Percentiles rank a stretch among this genome's conserved stretches.
These are phyloP conservation scores for Parambassis ranga DNA, from an alignment of 2,797 vertebrate species.

Conservation along the genomic window DNA sequence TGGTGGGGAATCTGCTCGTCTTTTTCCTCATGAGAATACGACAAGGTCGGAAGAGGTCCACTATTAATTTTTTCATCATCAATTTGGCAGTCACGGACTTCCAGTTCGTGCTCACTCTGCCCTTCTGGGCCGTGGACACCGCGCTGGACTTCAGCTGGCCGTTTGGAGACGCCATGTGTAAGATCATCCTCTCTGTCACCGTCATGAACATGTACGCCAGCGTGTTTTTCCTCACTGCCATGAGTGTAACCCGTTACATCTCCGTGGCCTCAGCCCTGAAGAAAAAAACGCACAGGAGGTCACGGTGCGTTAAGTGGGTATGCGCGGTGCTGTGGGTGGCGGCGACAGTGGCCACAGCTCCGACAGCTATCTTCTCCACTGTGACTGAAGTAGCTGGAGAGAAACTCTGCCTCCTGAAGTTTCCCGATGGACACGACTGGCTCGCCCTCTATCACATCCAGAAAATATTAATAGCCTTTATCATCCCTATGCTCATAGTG, in stretches of 20 bases:
- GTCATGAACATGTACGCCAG: constrained; percentile 89
- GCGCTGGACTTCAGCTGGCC: constrained; percentile 87
- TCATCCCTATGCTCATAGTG: constrained; percentile 81
- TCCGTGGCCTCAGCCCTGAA: constrained; percentile 76
- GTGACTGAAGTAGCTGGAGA: constrained; percentile 80
- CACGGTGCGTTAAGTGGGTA: constrained; percentile 72
- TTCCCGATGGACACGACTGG: constrained; percentile 82
- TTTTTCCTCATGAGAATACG: constrained; percentile 81
- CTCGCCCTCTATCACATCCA: constrained; percentile 84
- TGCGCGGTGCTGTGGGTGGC: constrained; percentile 80
- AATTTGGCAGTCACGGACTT: constrained; percentile 85
- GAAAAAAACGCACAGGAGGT: constrained; percentile 41
- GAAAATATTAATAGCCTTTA: constrained; percentile 83
- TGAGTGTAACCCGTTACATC: constrained; percentile 84
- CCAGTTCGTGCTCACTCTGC: constrained; percentile 85
- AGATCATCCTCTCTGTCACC: constrained; percentile 81
- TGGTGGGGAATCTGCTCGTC: constrained; percentile 83
- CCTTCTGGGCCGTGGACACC: constrained; percentile 87
- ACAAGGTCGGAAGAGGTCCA: constrained; percentile 79
- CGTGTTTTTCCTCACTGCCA: constrained; percentile 85
- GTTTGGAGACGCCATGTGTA: constrained; percentile 85
- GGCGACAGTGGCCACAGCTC: constrained; percentile 78
- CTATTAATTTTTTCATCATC: constrained; percentile 81
- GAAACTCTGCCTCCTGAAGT: constrained; percentile 82
- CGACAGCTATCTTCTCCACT: constrained; percentile 79